Conservation (phyloP, 2,797 vertebrate species). For the Anguilla marmorata region DNA sequence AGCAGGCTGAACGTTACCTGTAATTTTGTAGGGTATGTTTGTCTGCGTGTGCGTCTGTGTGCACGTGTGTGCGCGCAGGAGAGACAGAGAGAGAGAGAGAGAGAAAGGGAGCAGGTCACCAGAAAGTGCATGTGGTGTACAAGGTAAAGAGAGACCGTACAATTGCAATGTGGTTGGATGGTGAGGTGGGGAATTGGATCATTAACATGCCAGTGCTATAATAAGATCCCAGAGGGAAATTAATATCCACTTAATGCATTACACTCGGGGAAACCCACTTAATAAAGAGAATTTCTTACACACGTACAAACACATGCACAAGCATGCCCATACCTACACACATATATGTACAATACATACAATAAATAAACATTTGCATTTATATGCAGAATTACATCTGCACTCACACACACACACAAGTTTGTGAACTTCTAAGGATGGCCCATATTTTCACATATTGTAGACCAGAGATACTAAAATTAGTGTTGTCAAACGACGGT, state of each 20-base stretch:
- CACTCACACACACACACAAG: slow-evolving; percentile 44
- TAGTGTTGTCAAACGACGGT: too few species aligned
- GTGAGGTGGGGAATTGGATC: not conserved
- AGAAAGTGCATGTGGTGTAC: not conserved
- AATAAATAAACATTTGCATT: not conserved
- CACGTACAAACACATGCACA: not conserved
- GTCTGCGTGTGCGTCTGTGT: not conserved
- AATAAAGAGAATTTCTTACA: not conserved
- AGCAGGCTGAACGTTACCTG: not conserved
- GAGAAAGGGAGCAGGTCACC: not conserved
- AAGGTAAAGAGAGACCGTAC: not conserved
- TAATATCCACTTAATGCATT: slow-evolving; percentile 21
- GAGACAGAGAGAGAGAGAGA: not conserved
- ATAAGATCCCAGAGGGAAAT: slow-evolving; percentile 10
- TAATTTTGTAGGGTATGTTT: not conserved
- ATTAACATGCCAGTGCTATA: not conserved
- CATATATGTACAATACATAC: not conserved
- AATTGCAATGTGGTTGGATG: not conserved
- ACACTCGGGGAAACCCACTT: not conserved
- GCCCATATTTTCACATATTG: too few species aligned
- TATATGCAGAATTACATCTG: slow-evolving; percentile 24
- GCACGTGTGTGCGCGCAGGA: not conserved
- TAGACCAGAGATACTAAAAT: too few species aligned
- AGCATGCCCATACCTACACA: not conserved
- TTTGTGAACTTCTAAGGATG: too few species aligned